Percentiles rank a stretch among this genome's conserved stretches.
Conservation (phyloP, 2,113 vertebrate species). For the Phainopepla nitens region DNA sequence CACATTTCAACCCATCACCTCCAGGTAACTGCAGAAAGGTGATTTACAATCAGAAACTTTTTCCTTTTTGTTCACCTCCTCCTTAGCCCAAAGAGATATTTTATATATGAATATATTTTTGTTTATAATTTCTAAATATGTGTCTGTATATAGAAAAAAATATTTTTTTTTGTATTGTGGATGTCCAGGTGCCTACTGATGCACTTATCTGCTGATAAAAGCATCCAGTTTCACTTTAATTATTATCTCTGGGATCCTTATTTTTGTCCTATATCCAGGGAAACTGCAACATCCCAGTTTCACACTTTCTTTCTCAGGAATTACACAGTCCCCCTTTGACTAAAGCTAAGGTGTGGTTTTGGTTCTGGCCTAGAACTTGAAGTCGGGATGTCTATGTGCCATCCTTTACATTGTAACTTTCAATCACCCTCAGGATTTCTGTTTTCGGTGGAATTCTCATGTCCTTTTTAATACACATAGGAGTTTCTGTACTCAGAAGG, state of each 20-base stretch:
- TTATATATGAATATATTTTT: background rate
- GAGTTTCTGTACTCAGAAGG: background rate
- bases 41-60: background rate
- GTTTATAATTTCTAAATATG: background rate
- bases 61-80: background rate
- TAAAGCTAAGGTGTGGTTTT: background rate
- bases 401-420: background rate
- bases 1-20: background rate
- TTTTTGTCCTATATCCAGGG: background rate
- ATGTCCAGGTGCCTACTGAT: background rate
- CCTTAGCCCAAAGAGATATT: background rate
- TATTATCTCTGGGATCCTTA: background rate
- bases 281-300: background rate
- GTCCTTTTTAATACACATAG: background rate
- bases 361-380: background rate
- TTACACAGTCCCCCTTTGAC: background rate
- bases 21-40: background rate
- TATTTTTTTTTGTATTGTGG: background rate
- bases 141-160: background rate
- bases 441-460: background rate
- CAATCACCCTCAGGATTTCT: background rate
- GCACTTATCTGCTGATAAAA: background rate
- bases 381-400: fast-evolving
- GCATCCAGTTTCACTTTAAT: background rate
- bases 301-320: background rate